These are phyloP conservation scores for Neodontobutis hainanensis DNA, from an alignment of 2,113 vertebrate genomes.

Conservation along the genomic window DNA sequence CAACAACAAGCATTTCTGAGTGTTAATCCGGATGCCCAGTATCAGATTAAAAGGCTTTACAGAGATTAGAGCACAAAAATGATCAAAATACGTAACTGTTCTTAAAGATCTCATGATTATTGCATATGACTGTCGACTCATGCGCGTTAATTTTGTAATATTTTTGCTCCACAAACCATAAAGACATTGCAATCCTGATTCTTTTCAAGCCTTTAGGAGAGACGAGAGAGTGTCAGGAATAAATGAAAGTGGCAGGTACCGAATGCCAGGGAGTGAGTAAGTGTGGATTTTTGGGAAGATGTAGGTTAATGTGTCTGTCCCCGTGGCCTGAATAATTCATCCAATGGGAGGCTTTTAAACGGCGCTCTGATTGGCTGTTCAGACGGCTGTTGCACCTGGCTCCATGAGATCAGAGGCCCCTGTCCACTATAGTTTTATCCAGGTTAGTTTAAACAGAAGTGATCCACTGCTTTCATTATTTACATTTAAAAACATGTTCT, in stretches of 20 bases:
- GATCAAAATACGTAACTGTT: no score
- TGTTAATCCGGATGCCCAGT: no score
- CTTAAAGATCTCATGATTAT: no score
- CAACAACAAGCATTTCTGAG: no score
- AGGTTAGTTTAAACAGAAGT: not conserved
- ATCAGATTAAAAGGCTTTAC: no score
- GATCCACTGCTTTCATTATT: not conserved
- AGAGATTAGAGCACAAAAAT: no score
- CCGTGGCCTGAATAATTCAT: slow-evolving; percentile 75
- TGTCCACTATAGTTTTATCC: not conserved
- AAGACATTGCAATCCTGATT: no score
- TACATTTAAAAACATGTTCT: slow-evolving; percentile 2
- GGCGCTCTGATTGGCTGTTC: slow-evolving; percentile 61
- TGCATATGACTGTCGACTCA: no score
- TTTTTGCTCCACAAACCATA: no score
- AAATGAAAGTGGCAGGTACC: not conserved
- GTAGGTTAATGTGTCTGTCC: slow-evolving; percentile 70
- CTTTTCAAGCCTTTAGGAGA: not conserved
- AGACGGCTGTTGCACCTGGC: slow-evolving; percentile 30
- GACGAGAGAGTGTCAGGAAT: not conserved
- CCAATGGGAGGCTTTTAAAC: slow-evolving; percentile 61
- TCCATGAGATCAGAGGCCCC: slow-evolving; percentile 5
- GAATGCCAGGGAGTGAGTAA: not conserved
- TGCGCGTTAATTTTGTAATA: no score
- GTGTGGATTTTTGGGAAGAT: slow-evolving; percentile 50